Conservation (phyloP, 2,113 vertebrate species). For the Papio anubis region DNA sequence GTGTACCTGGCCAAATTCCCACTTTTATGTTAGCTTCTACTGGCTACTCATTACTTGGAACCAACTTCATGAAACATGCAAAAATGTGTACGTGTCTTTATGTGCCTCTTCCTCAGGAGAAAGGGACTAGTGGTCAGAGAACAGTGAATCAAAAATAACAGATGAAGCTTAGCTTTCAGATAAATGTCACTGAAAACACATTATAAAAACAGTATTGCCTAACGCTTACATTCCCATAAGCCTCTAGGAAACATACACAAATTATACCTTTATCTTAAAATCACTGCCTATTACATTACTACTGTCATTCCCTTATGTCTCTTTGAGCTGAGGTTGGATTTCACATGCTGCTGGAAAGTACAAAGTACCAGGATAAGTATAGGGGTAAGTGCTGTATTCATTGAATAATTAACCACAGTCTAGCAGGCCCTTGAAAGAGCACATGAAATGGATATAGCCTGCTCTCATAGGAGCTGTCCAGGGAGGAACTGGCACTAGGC, state of each 20-base stretch:
- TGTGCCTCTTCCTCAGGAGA: not conserved
- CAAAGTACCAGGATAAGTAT: not conserved
- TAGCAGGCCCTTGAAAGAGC: not conserved
- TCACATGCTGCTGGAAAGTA: not conserved
- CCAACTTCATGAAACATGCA: not conserved
- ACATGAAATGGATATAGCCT: not conserved
- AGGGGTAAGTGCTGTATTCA: not conserved
- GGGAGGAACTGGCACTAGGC: not conserved
- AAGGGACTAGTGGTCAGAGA: not conserved
- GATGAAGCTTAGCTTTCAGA: not conserved
- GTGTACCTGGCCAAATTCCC: too few species aligned
- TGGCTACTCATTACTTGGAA: not conserved
- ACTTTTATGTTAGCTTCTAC: not conserved
- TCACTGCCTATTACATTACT: not conserved
- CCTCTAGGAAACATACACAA: not conserved
- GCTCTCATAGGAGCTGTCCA: not conserved
- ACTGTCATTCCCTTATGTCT: not conserved
- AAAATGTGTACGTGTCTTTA: not conserved
- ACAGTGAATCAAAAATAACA: not conserved
- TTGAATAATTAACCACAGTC: not conserved
- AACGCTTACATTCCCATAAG: not conserved
- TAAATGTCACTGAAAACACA: not conserved
- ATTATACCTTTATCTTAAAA: not conserved
- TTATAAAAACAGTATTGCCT: not conserved
- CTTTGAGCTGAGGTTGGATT: not conserved